These are phyloP conservation scores for Tachystola acroxantha DNA, from an alignment of 2,888 invertebrate genomes.

Conservation along the genomic window DNA sequence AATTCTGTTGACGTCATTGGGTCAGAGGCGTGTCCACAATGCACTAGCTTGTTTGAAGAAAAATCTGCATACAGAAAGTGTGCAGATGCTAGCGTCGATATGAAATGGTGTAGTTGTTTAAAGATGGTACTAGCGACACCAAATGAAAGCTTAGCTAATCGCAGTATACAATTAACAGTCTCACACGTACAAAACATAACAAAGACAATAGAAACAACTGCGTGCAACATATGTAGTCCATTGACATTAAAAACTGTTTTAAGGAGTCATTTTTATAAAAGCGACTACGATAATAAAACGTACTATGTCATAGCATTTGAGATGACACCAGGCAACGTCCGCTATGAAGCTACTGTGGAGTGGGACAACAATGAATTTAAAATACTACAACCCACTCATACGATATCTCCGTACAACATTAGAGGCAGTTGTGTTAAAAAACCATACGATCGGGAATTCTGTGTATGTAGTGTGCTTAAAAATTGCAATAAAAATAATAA, in stretches of 20 bases:
- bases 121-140: constrained; percentile 55
- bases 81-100: constrained; percentile 79
- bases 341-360: constrained; percentile 82
- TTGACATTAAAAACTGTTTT: constrained; percentile 68
- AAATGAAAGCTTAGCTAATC: constrained; percentile 50
- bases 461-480: constrained; percentile 32
- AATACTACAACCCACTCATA: constrained; percentile 74
- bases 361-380: constrained; percentile 47
- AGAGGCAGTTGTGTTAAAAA: constrained; percentile 38
- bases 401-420: constrained; percentile 36
- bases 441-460: constrained; percentile 33
- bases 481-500: constrained; percentile 10
- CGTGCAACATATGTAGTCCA: constrained; percentile 63
- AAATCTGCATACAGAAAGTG: constrained; percentile 80
- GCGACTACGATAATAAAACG: constrained; percentile 34
- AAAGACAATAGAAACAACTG: constrained; percentile 29
- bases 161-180: constrained; percentile 62
- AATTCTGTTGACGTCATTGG: constrained; percentile 30
- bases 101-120: constrained; percentile 88
- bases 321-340: constrained; percentile 79
- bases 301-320: constrained; percentile 80
- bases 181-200: constrained; percentile 30
- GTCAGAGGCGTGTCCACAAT: constrained; percentile 79
- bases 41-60: constrained; percentile 79
- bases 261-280: constrained; percentile 53